These are phyloP conservation scores for Ophiothrix spiculata DNA, from an alignment of 35 echinoderm and acorn worm species.

Conservation along the genomic window DNA sequence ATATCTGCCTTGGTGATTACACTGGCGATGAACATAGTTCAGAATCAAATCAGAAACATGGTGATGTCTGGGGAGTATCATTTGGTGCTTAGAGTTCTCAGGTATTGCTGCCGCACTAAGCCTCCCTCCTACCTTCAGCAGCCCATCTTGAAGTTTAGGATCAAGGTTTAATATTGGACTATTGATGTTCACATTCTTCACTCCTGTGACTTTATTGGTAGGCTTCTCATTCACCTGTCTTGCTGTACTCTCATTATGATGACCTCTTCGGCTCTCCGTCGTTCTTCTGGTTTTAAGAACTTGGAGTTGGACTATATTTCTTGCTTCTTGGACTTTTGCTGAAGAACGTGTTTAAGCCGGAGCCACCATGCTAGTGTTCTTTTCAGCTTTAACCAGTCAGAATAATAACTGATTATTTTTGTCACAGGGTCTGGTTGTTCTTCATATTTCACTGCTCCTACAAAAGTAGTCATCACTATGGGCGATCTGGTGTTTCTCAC, in stretches of 20 bases:
- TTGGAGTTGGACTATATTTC: neutral
- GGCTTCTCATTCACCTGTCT: neutral
- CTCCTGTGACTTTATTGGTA: neutral
- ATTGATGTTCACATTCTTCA: neutral
- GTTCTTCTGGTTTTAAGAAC: neutral
- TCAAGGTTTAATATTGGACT: neutral
- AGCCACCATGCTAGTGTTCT: constrained; percentile 10
- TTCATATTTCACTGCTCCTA: neutral
- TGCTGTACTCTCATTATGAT: constrained; percentile 21
- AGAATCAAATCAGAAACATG: constrained; percentile 37
- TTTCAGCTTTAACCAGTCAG: constrained; percentile 21
- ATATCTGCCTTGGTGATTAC: constrained; percentile 41
- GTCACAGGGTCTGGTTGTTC: neutral
- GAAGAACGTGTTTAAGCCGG: constrained; percentile 10
- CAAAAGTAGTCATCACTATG: neutral
- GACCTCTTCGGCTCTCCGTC: neutral
- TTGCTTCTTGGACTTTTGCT: neutral
- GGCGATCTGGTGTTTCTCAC: no score
- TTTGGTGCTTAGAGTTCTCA: constrained; percentile 39
- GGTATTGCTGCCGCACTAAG: constrained; percentile 34
- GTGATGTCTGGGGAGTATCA: constrained; percentile 21
- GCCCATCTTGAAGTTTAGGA: constrained; percentile 38
- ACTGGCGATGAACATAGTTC: constrained; percentile 16
- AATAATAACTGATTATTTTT: neutral
- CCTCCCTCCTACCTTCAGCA: constrained; percentile 45